Percentiles rank a stretch among this genome's conserved stretches.
Conservation (phyloP, 53 echinoderm and acorn worm genomes). For the Temnopleurus reevesii region DNA sequence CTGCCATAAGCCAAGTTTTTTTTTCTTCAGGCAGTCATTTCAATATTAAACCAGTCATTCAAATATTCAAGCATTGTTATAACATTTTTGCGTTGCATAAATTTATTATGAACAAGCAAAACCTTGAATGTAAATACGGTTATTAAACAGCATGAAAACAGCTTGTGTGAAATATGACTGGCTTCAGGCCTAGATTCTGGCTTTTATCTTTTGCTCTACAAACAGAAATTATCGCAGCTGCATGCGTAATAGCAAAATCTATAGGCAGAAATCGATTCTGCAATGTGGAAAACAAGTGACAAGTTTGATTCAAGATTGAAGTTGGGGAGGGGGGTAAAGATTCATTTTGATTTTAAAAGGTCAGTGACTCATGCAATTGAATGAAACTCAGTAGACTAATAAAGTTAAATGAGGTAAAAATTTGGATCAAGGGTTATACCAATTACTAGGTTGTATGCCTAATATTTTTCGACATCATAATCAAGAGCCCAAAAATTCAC, state of each 20-base stretch:
- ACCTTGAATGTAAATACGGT: no score
- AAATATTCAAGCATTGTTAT: no score
- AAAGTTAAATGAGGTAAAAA: not conserved
- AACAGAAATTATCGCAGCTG: conserved; percentile 7
- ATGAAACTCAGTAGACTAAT: not conserved
- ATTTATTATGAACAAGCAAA: no score
- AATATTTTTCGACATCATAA: no score
- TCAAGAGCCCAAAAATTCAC: no score
- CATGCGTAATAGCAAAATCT: conserved; percentile 31
- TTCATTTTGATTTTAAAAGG: not conserved
- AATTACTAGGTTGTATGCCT: not conserved
- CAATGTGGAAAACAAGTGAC: conserved; percentile 11
- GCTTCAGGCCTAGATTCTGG: not conserved
- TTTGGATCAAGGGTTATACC: not conserved
- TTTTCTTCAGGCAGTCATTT: no score
- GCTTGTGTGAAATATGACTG: no score
- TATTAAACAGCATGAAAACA: no score
- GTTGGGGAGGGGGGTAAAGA: not conserved
- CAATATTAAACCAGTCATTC: no score
- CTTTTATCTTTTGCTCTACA: not conserved
- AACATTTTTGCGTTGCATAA: no score
- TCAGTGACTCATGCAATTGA: not conserved
- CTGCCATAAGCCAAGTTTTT: no score
- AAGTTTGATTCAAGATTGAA: not conserved
- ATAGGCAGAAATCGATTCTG: conserved; percentile 2